Percentiles rank a stretch among this genome's conserved stretches.
These are phyloP conservation scores for Apistogramma diplotaenia DNA, from an alignment of 2,113 vertebrate species.

Conservation along the genomic window DNA sequence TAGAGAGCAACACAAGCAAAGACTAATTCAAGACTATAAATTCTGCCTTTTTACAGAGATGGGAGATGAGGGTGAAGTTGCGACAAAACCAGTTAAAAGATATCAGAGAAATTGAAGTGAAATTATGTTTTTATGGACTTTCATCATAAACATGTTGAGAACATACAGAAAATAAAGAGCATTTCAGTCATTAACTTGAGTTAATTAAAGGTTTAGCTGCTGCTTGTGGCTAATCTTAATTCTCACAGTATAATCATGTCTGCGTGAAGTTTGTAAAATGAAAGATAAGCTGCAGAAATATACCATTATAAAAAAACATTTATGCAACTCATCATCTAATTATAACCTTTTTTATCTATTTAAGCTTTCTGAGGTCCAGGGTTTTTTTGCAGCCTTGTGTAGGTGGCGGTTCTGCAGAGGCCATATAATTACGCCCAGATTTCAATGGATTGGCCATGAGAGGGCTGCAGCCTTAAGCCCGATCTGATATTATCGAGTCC, in stretches of 20 bases:
- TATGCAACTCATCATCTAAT: not conserved
- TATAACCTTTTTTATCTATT: not conserved
- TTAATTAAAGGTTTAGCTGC: not conserved
- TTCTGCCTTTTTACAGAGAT: not conserved
- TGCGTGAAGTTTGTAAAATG: not conserved
- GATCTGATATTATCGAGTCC: slow-evolving; percentile 23
- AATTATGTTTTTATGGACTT: not conserved
- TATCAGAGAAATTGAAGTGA: not conserved
- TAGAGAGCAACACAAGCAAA: not conserved
- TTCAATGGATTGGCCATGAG: not conserved
- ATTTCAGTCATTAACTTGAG: not conserved
- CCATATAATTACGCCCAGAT: not conserved
- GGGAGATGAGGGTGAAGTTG: not conserved
- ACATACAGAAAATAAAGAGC: not conserved
- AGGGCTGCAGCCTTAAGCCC: not conserved
- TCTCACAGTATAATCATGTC: not conserved
- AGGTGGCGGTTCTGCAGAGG: not conserved
- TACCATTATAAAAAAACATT: not conserved
- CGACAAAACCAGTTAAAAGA: not conserved
- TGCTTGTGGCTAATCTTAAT: not conserved
- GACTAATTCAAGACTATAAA: not conserved
- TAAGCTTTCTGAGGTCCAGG: not conserved
- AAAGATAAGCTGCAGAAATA: not conserved
- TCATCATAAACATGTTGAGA: not conserved
- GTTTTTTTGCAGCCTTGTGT: not conserved